Evolutionary conservation across 1,140 invertebrate genomes (phyloP).

Genomic region (Drosophila elegans): DNA sequence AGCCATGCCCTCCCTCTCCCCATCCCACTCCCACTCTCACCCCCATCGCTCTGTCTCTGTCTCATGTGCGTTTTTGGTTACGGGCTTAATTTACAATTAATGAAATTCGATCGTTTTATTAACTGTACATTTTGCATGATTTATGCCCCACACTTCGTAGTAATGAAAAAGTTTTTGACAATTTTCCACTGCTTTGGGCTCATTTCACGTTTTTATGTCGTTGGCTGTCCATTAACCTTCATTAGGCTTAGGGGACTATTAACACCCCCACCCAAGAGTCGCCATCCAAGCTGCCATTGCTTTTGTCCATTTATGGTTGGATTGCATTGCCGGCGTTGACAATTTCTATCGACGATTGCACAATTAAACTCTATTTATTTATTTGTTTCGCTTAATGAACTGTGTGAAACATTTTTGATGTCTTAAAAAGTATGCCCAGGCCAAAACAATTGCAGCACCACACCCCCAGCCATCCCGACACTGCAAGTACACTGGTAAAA

Average conservation of each 20-base stretch:
- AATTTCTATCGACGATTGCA: constrained; percentile 71
- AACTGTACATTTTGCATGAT: constrained; percentile 72
- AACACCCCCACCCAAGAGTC: constrained; percentile 21
- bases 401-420: constrained; percentile 70
- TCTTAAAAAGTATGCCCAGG: constrained; percentile 23
- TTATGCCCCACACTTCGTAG: constrained; percentile 7
- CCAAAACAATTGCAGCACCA: constrained; percentile 48
- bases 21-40: constrained; percentile 4
- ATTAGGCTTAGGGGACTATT: constrained; percentile 62
- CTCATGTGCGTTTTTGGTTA: constrained; percentile 49
- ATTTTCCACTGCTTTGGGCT: constrained; percentile 34
- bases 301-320: constrained; percentile 32
- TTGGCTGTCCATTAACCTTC: constrained; percentile 77
- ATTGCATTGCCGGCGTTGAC: constrained; percentile 53
- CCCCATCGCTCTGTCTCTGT: background rate
- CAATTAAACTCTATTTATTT: constrained; percentile 78
- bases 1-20: background rate
- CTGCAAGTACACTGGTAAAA: constrained; percentile 19
- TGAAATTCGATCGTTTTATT: constrained; percentile 84
- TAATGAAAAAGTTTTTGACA: constrained; percentile 17
- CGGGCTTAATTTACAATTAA: constrained; percentile 80
- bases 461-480: constrained; percentile 30
- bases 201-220: constrained; percentile 34
- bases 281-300: constrained; percentile 8
- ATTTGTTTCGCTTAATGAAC: constrained; percentile 76